Base-by-base conservation (phyloP, 2,797 vertebrate species). In the Cephalopachus bancanus region DNA sequence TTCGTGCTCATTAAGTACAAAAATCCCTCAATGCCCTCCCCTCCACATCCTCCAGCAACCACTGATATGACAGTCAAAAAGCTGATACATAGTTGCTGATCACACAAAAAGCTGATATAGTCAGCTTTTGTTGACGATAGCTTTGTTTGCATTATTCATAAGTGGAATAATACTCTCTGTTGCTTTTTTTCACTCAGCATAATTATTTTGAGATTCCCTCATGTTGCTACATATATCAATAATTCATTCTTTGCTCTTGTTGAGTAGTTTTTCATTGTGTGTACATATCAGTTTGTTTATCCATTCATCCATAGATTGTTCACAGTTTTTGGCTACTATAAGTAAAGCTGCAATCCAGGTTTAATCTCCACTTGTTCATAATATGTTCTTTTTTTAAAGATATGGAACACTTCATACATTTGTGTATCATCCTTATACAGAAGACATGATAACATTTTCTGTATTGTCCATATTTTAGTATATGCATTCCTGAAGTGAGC, bases 261-360 rank as follows among this genome's bases (percentile, higher is more conserved):
- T 79, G 64, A 91, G 20, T 51, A 65, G 37, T 92, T 71, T 84
- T 96, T 60, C 49, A 64, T 7, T 94, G 53, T 57, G 75, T 59
- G 49, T 37, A 83, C 6, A 37, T 24, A 74, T 19, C 20, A 92
- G n/a, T 84, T 76, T 83, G 53, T 67, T 91, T 51, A 93, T 59
- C 57, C 37, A 20, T 64, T 83, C n/a, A 60, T 30, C 24, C 37
- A 88, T 79, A 53, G 37, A 44, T 60, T 89, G n/a, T 30, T 81
- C 55, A n/a, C 59, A 84, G 28, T 30, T 92, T 95, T 89, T 89
- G 71, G 55, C 62, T 75, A 65, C 64, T 84, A 84, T 57, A 93
- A 93, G n/a, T 51, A 74, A 93, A 83, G 44, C 11, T 71, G 64
- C 67, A 94, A 84, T 87, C 59, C 10, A 67, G 59, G 19, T 12